A percentile compares a stretch with the other conserved stretches of the same genome.
These are phyloP conservation scores for Cynaeus angustus DNA, from an alignment of 2,888 invertebrate species.

Conservation along the genomic window DNA sequence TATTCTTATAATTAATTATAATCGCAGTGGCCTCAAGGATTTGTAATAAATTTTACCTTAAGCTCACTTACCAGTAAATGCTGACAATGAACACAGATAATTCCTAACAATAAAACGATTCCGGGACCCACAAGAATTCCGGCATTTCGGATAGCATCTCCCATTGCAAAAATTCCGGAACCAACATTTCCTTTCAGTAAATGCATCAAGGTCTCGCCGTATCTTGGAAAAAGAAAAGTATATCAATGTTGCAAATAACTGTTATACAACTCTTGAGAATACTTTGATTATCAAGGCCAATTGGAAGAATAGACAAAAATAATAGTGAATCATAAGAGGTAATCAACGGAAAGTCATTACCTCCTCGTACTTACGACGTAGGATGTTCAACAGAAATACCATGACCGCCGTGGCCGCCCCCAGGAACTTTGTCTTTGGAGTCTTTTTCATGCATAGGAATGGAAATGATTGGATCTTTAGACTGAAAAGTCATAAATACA, in stretches of 20 bases:
- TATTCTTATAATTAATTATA: no score
- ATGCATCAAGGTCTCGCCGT: conserved; percentile 91
- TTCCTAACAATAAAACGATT: conserved; percentile 85
- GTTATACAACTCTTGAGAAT: conserved; percentile 24
- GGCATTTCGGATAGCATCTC: conserved; percentile 93
- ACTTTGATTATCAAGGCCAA: conserved; percentile 20
- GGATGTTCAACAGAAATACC: conserved; percentile 76
- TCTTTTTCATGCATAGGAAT: conserved; percentile 64
- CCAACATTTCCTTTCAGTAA: conserved; percentile 97
- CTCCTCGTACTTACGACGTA: conserved; percentile 76
- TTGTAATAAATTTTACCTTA: neutral
- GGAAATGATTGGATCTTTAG: conserved; percentile 74
- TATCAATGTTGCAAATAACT: conserved; percentile 4
- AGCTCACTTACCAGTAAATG: conserved; percentile 84
- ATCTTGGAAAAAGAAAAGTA: conserved; percentile 74
- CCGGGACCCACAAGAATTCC: conserved; percentile 89
- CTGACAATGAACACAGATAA: conserved; percentile 94
- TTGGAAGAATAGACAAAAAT: conserved; percentile 8
- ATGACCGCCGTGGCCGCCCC: conserved; percentile 67
- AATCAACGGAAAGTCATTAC: conserved; percentile 54
- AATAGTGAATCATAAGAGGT: conserved; percentile 44
- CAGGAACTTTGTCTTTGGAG: conserved; percentile 62
- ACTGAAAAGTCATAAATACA: conserved; percentile 71
- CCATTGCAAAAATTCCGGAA: conserved; percentile 96
- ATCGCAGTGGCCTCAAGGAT: no score